phyloP scores from a whole-genome alignment of 2,888 invertebrate genomes.

The Pegoplata infirma region DNA sequence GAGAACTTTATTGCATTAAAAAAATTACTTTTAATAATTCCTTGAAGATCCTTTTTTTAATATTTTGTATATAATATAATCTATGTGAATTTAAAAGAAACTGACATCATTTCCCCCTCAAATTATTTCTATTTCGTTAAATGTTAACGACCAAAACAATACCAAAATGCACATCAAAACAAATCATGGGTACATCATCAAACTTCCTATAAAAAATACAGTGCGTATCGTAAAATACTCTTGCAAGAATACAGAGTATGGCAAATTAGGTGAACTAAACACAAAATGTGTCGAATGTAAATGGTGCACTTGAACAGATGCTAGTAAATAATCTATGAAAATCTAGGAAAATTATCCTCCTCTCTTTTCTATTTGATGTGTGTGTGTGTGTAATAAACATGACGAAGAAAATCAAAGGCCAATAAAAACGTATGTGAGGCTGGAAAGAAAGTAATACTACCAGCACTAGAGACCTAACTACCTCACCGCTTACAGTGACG shows the following conservation, averaged over 20 bases:
- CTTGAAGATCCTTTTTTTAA: constrained; percentile 34
- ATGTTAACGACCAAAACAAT: constrained; percentile 58
- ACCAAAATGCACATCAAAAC: constrained; percentile 56
- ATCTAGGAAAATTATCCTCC: constrained; percentile 22
- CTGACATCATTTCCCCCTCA: constrained; percentile 59
- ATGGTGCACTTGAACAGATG: constrained; percentile 44
- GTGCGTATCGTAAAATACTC: constrained; percentile 26
- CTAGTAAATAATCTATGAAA: constrained; percentile 29
- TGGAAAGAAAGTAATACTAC: neutral
- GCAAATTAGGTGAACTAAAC: constrained; percentile 49
- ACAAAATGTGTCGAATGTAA: constrained; percentile 39
- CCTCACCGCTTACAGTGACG: neutral
- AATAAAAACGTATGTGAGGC: neutral
- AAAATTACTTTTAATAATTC: constrained; percentile 2
- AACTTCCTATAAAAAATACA: constrained; percentile 33
- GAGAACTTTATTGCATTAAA: constrained; percentile 15
- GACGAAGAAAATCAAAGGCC: constrained; percentile 19
- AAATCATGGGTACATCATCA: constrained; percentile 58
- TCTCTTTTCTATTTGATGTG: constrained; percentile 43
- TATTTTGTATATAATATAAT: constrained; percentile 43
- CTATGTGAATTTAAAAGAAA: constrained; percentile 52
- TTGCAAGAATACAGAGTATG: constrained; percentile 22
- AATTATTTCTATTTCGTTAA: constrained; percentile 62
- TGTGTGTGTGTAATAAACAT: neutral
- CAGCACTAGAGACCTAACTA: neutral